Base-by-base conservation (phyloP, 2,797 vertebrate species). In the Gorsachius magnificus region DNA sequence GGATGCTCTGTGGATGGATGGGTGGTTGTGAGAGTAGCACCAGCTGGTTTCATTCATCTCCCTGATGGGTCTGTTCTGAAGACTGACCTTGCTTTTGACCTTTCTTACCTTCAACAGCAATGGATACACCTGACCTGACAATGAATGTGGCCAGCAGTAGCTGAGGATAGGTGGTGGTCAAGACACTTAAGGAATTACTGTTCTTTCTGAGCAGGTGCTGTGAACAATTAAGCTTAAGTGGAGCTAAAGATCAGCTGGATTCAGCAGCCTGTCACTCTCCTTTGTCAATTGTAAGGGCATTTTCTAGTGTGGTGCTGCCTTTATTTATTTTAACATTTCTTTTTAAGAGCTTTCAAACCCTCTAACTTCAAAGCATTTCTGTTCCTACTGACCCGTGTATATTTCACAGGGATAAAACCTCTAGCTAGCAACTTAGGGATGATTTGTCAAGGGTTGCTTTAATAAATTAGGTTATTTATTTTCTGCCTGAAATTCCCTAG, bases 391-490 rank as follows among this genome's bases (percentile, higher is more conserved):
- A 92, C 91, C 86, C 63, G 5, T 53, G 76, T 86, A 82, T 82
- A 68, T 85, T 96, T 95, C 74, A 60, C 36, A 51, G 68, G 71
- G 61, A 81, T 87, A 94, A 92, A 93, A 87, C 41, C 72, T 75
- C 36, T 20, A 65, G 48, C 84, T 89, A 54, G 88, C 82, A 89
- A 66, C 77, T 90, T 70, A 87, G 45, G 50, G 66, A 69, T 93
- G 76, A 90, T 96, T 97, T 96, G 69, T 91, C 84, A 85, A 92
- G 82, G 92, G 84, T 87, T 2, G 0, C 9, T 87, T 95, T 94
- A 97, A 93, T 96, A 96, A 95, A 93, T 90, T 65, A 89, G 76
- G 75, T 85, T 97, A 91, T 92, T 94, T 96, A 89, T 95, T 96
- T 96, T 95, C 94, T 95, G 83, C 31, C 66, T 96, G 83, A 93